Conservation (phyloP, 1,140 invertebrate genomes). For the Paraescarpia echinospica region DNA sequence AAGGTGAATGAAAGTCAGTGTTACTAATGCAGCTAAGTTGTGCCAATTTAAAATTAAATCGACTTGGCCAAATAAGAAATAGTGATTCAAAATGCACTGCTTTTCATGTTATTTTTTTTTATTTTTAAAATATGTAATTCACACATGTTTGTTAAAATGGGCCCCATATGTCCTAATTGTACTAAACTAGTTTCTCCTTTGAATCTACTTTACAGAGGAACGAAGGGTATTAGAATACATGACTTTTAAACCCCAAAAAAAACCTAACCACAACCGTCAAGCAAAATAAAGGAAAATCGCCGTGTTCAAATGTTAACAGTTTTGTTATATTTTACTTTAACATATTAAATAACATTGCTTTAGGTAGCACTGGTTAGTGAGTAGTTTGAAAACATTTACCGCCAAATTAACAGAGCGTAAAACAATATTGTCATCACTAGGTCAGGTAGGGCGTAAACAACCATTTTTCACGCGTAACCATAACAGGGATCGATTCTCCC, state of each 20-base stretch:
- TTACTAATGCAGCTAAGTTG: neutral
- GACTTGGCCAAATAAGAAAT: neutral
- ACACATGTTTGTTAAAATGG: neutral
- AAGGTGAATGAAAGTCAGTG: neutral
- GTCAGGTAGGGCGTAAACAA: neutral
- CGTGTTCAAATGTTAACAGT: neutral
- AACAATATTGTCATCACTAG: neutral
- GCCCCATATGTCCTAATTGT: neutral
- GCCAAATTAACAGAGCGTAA: neutral
- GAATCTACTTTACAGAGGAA: neutral
- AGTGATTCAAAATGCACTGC: neutral
- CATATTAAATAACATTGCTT: neutral
- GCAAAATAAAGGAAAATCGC: neutral
- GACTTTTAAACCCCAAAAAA: neutral
- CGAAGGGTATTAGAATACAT: neutral
- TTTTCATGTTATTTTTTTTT: neutral
- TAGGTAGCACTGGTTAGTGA: neutral
- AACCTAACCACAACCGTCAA: neutral
- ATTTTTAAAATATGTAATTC: neutral
- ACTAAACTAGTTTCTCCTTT: neutral
- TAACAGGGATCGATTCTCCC: neutral
- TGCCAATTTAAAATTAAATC: neutral
- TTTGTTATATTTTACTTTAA: neutral
- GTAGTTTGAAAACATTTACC: neutral
- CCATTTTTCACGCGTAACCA: neutral